Percentiles rank a stretch among this genome's conserved stretches.
phyloP scores from a whole-genome alignment of 2,113 vertebrate species.

The Falco punctatus region DNA sequence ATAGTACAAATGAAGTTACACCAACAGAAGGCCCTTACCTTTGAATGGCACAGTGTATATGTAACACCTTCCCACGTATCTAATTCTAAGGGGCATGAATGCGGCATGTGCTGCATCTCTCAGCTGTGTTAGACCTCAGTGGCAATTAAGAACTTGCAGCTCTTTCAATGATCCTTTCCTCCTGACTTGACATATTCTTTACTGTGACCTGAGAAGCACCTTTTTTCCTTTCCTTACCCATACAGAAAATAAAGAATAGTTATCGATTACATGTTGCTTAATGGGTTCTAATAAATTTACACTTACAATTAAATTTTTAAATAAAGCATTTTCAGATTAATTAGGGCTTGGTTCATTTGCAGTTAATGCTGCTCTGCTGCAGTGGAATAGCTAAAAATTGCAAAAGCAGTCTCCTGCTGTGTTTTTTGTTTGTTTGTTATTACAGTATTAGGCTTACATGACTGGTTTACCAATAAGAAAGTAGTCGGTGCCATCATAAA shows the following conservation, averaged over 20 bases:
- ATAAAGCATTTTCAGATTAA: not conserved
- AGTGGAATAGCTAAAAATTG: not conserved
- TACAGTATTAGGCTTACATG: not conserved
- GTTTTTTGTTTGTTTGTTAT: not conserved
- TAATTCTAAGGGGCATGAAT: not conserved
- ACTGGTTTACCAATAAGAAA: not conserved
- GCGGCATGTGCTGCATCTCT: not conserved
- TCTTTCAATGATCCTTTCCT: slow-evolving; percentile 4
- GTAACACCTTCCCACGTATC: not conserved
- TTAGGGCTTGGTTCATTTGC: not conserved
- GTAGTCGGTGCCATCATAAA: not conserved
- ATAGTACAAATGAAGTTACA: not conserved
- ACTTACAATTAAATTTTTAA: not conserved
- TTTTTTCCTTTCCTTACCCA: not conserved
- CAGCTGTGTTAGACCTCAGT: not conserved
- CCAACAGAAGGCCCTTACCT: not conserved
- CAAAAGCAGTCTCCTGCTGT: not conserved
- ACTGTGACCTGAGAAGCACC: not conserved
- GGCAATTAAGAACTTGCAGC: not conserved
- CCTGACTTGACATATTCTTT: not conserved
- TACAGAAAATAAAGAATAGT: not conserved
- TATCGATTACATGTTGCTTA: slow-evolving; percentile 42
- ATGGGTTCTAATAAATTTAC: slow-evolving; percentile 5
- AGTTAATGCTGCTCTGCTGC: not conserved
- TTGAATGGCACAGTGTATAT: not conserved